A percentile compares a stretch with the other conserved stretches of the same genome.
These are phyloP conservation scores for Sciurus niger DNA, from an alignment of 2,113 vertebrate genomes.

Conservation along the genomic window DNA sequence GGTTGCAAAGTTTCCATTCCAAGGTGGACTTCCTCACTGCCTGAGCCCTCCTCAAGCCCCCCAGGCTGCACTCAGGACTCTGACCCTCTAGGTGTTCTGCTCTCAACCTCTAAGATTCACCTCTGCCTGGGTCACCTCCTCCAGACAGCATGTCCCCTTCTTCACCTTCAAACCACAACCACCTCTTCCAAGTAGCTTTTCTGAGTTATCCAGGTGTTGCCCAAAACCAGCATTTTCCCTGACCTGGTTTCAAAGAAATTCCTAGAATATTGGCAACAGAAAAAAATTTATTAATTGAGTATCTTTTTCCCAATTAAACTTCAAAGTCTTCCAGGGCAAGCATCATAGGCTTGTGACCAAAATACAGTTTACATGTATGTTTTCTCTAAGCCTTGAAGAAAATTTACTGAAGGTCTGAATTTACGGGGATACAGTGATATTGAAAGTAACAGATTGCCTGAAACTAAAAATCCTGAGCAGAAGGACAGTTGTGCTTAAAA, in stretches of 20 bases:
- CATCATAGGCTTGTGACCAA: constrained; percentile 19
- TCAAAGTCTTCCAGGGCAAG: not conserved
- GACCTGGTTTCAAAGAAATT: constrained; percentile 3
- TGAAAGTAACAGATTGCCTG: constrained; percentile 74
- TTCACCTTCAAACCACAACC: not conserved
- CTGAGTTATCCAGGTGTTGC: constrained; percentile 6
- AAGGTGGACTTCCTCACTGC: not conserved
- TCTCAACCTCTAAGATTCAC: not conserved
- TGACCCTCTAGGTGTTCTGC: not conserved
- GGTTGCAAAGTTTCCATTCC: not conserved
- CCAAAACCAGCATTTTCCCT: not conserved
- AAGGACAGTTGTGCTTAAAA: constrained; percentile 64
- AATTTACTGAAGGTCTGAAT: constrained; percentile 75
- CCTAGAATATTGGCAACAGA: not conserved
- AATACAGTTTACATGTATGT: constrained; percentile 43
- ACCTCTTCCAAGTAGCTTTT: constrained; percentile 3
- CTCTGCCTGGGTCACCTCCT: not conserved
- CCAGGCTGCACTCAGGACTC: not conserved
- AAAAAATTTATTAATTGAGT: constrained; percentile 4
- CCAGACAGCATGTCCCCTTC: not conserved
- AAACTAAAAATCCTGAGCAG: constrained; percentile 67
- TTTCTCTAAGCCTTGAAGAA: constrained; percentile 69
- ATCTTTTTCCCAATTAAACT: constrained; percentile 57
- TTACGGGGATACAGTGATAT: constrained; percentile 70
- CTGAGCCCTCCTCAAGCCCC: not conserved